Evolutionary conservation across 2,113 vertebrate genomes (phyloP).

Genomic region (Pygoscelis adeliae): DNA sequence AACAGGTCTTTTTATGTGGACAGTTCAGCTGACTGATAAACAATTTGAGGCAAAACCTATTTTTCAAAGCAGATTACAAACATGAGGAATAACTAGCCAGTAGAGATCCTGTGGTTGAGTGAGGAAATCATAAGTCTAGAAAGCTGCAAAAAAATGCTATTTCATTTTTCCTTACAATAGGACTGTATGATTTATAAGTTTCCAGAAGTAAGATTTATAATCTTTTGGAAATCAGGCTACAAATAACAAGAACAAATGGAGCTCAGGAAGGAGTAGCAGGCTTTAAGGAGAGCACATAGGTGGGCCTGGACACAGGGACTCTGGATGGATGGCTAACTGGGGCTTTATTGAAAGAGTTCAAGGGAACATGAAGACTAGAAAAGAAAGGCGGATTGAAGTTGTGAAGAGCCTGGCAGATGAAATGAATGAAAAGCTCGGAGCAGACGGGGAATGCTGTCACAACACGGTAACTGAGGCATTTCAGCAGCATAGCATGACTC

Average conservation of each 20-base stretch:
- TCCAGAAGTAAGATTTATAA: background rate
- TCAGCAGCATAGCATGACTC: accelerated
- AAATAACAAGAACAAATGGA: background rate
- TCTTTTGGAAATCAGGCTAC: background rate
- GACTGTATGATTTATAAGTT: background rate
- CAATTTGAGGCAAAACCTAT: background rate
- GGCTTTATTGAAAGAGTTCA: background rate
- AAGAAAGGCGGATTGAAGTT: background rate
- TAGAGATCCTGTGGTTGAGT: background rate
- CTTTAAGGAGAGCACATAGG: background rate
- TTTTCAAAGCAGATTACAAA: background rate
- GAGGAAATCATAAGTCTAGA: background rate
- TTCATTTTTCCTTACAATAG: background rate
- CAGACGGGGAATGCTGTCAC: accelerated
- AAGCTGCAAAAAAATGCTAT: background rate
- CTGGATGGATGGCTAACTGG: background rate
- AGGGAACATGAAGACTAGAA: background rate
- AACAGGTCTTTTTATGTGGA: background rate
- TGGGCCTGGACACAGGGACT: background rate
- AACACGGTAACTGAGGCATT: background rate
- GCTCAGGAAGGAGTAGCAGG: background rate
- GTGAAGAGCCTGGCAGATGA: background rate
- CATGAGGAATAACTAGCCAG: background rate
- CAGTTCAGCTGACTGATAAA: background rate
- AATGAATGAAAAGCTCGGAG: background rate